Conservation (phyloP, 2,888 invertebrate species). For the Zelleria hepariella region DNA sequence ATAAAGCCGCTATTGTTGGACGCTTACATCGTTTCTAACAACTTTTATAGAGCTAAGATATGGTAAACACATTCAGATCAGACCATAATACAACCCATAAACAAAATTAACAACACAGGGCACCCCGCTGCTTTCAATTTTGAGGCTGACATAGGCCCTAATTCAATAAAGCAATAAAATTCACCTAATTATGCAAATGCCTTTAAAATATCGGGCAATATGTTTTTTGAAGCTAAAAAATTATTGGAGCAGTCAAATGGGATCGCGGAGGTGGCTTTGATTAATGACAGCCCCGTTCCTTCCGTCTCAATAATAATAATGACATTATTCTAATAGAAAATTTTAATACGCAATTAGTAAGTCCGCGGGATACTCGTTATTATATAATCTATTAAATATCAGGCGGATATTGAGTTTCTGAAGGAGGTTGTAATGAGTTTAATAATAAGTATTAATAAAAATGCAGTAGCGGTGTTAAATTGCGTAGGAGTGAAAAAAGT, state of each 20-base stretch:
- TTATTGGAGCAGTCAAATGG: constrained; percentile 51
- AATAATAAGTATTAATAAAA: too few relatives aligned
- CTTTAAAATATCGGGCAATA: constrained; percentile 59
- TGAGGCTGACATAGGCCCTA: constrained; percentile 68
- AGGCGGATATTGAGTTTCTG: neutral
- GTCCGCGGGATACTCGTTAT: constrained; percentile 28
- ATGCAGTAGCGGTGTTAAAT: neutral
- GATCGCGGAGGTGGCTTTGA: constrained; percentile 42
- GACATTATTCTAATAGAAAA: constrained; percentile 43
- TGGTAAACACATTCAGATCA: constrained; percentile 62
- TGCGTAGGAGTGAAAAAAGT: neutral
- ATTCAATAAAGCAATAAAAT: constrained; percentile 73
- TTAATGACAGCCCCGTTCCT: constrained; percentile 38
- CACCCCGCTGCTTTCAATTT: constrained; percentile 70
- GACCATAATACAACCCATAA: constrained; percentile 69
- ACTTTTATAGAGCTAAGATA: constrained; percentile 61
- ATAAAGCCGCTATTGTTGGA: constrained; percentile 61
- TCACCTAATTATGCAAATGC: constrained; percentile 73
- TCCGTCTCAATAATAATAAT: constrained; percentile 35
- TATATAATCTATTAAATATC: constrained; percentile 21
- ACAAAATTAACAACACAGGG: constrained; percentile 71
- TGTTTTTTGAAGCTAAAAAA: constrained; percentile 54
- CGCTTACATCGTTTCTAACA: constrained; percentile 51
- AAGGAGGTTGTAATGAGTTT: neutral
- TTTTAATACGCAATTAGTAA: constrained; percentile 39